These are phyloP conservation scores for Thalassoma bifasciatum DNA, from an alignment of 2,113 vertebrate species.

Conservation along the genomic window DNA sequence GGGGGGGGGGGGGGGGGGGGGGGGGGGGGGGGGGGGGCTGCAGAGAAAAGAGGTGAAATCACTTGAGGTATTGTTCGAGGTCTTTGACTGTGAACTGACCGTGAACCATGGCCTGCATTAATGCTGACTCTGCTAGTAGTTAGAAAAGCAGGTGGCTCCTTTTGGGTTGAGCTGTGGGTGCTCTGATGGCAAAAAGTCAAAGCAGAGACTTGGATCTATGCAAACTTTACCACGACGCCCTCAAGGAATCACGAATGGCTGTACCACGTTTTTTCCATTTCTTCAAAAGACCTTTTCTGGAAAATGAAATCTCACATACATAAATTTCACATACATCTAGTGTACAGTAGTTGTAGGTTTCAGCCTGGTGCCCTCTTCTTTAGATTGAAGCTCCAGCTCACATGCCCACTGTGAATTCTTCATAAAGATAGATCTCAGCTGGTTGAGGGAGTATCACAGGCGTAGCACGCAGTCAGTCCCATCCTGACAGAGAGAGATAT, in stretches of 20 bases:
- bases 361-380: not conserved
- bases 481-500: constrained; percentile 32
- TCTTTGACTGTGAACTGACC: not conserved
- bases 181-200: too few species aligned
- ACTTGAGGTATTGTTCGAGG: constrained; percentile 23
- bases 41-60: not conserved
- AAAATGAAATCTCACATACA: too few species aligned
- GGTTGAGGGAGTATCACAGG: constrained; percentile 50
- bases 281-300: too few species aligned
- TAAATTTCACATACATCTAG: not conserved
- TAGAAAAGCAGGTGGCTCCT: too few species aligned
- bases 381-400: not conserved
- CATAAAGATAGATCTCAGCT: constrained; percentile 50
- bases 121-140: not conserved
- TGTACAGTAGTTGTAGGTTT: not conserved
- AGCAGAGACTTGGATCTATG: too few species aligned
- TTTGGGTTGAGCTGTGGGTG: too few species aligned
- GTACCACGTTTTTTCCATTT: too few species aligned
- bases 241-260: too few species aligned
- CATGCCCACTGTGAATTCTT: constrained; percentile 1
- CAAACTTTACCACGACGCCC: too few species aligned
- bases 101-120: not conserved
- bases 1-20: too few species aligned
- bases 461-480: not conserved
- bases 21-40: constrained; percentile 9